phyloP scores from a whole-genome alignment of 2,888 invertebrate species.

The Ernsta delagoae region DNA sequence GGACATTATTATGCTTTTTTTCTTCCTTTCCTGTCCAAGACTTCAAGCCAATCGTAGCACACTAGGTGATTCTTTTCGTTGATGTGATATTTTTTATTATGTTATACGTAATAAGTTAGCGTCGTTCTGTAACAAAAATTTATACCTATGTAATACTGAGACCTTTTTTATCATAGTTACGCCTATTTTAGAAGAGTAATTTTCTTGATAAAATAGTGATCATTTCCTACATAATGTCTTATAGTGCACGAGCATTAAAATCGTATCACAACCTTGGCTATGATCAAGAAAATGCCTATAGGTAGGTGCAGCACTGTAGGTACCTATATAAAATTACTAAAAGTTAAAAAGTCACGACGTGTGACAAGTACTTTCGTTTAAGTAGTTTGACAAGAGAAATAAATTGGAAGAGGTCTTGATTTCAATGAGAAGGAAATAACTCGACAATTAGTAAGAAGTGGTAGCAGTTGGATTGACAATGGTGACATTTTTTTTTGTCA shows the following conservation, averaged over 20 bases:
- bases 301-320: too few relatives aligned
- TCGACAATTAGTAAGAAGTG: conserved; percentile 69
- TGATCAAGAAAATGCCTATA: too few relatives aligned
- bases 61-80: conserved; percentile 26
- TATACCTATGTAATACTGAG: too few relatives aligned
- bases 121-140: too few relatives aligned
- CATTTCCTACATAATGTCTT: too few relatives aligned
- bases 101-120: too few relatives aligned
- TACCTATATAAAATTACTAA: too few relatives aligned
- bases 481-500: conserved; percentile 67
- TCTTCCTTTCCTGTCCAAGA: conserved; percentile 63
- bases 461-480: conserved; percentile 70
- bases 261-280: too few relatives aligned
- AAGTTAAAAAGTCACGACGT: conserved; percentile 31
- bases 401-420: conserved; percentile 61
- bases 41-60: conserved; percentile 40
- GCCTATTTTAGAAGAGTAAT: too few relatives aligned
- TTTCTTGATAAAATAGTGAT: too few relatives aligned
- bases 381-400: conserved; percentile 71
- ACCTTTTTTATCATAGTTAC: too few relatives aligned
- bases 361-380: conserved; percentile 43
- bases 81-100: not conserved
- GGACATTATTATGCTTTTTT: conserved; percentile 76
- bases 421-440: conserved; percentile 78
- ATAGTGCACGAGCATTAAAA: too few relatives aligned